Base-by-base conservation (phyloP, 2,888 invertebrate species). In the Plagodis pulveraria region DNA sequence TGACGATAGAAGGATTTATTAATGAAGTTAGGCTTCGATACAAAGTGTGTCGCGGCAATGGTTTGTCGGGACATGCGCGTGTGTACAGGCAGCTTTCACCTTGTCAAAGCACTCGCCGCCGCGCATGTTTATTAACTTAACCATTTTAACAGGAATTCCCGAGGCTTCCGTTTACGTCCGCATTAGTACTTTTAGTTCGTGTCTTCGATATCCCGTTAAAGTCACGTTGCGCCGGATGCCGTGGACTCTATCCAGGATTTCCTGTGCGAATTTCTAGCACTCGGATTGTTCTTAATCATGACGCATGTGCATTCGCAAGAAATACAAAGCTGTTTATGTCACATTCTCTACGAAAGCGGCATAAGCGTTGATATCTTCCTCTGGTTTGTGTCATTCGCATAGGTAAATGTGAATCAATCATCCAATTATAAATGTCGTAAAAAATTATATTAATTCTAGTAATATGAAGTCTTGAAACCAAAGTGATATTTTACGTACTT, bases 81-180 rank as follows among this genome's bases (percentile, higher is more conserved):
- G 60, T 69, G 73, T 67, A 71, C 71, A 66, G 62, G 61, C 84
- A 83, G 90, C 89, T 90, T 90, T 90, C 91, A 86, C 91, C 84
- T 77, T 80, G 81, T 87, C 87, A 89, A 89, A 89, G 87, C 81
- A 44, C 78, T 83, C 77, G 77, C 83, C 83, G 83, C 78, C 78
- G 76, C 76, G 81, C 86, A 87, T 88, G 89, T 87, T 86, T 89
- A 88, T 89, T 85, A 85, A 88, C 80, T 87, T 87, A 89, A 87
- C 84, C 83, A 88, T 86, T 86, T 87, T 83, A 87, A 85, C 85
- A 86, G 80, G 83, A 86, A 89, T 85, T 83, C 80, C 80, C 74
- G 77, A 74, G 77, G 75, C 80, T 81, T 82, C 83, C 80, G 82
- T 83, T 83, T 80, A 82, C 77, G 77, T 77, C 76, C 79, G 73